Evolutionary conservation across 2,888 invertebrate genomes (phyloP).

Genomic region (Cyclophora albipunctata): DNA sequence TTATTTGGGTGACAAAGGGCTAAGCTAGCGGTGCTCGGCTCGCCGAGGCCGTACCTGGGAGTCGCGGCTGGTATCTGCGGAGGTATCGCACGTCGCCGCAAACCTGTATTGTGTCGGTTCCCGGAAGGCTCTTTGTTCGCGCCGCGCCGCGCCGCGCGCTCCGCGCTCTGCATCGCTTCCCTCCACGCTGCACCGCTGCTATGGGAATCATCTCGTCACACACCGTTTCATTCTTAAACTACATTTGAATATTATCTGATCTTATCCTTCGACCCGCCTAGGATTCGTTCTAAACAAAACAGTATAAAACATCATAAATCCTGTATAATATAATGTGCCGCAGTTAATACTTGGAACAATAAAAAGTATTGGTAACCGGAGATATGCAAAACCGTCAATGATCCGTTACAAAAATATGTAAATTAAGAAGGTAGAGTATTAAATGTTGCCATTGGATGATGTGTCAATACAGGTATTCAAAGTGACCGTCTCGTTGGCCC

Average conservation of each 20-base stretch:
- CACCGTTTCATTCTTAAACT: constrained; percentile 13
- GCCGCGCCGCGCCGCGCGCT: constrained; percentile 43
- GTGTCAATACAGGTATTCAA: constrained; percentile 50
- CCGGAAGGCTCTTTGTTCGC: constrained; percentile 70
- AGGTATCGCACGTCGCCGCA: constrained; percentile 72
- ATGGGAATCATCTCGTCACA: constrained; percentile 40
- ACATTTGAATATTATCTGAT: neutral
- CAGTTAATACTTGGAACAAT: too few relatives aligned
- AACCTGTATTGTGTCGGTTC: constrained; percentile 73
- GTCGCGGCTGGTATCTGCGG: constrained; percentile 60
- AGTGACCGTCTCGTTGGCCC: constrained; percentile 43
- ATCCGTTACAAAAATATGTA: too few relatives aligned
- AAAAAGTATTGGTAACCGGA: too few relatives aligned
- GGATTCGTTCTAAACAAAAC: too few relatives aligned
- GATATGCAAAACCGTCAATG: too few relatives aligned
- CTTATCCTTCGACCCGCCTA: too few relatives aligned
- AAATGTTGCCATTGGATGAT: constrained; percentile 25
- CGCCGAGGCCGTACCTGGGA: constrained; percentile 16
- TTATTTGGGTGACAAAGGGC: constrained; percentile 55
- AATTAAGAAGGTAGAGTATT: too few relatives aligned
- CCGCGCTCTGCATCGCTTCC: constrained; percentile 33
- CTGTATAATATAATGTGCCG: too few relatives aligned
- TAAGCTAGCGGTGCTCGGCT: constrained; percentile 46
- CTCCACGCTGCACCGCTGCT: constrained; percentile 30
- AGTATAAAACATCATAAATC: too few relatives aligned